Evolutionary conservation across 2,113 vertebrate genomes (phyloP).

Genomic region (Passer montanus): DNA sequence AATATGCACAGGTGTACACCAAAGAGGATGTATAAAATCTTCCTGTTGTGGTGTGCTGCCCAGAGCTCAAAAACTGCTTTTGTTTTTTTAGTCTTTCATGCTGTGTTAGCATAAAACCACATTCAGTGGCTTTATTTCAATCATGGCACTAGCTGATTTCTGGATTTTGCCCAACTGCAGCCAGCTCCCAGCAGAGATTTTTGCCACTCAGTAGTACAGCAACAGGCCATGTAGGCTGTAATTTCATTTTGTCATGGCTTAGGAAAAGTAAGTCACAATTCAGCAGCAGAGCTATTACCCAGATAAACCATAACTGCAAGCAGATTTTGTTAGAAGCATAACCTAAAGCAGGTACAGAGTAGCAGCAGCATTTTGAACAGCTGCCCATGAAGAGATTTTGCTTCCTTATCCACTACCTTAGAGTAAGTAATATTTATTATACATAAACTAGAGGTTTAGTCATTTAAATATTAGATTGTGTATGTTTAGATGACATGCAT

Average conservation of each 20-base stretch:
- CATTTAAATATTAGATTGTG: not conserved
- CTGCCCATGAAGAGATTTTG: not conserved
- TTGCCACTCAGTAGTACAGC: not conserved
- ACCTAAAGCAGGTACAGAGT: not conserved
- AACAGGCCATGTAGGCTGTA: not conserved
- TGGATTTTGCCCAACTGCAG: not conserved
- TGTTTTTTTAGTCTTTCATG: not conserved
- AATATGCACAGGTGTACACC: not conserved
- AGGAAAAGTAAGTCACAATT: not conserved
- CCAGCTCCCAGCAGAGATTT: not conserved
- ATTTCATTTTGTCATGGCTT: constrained; percentile 37
- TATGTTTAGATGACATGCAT: not conserved
- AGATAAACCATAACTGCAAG: not conserved
- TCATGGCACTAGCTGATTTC: not conserved
- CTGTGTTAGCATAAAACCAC: not conserved
- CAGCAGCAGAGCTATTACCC: not conserved
- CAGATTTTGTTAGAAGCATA: constrained; percentile 4
- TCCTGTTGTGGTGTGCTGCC: not conserved
- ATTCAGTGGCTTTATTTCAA: not conserved
- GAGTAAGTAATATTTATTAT: not conserved
- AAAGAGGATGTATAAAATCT: not conserved
- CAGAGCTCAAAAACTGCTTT: not conserved
- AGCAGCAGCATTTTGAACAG: not conserved
- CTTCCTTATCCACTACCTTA: not conserved
- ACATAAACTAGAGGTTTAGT: not conserved